Conservation (phyloP, 2,797 vertebrate genomes). For the Etheostoma perlongum region DNA sequence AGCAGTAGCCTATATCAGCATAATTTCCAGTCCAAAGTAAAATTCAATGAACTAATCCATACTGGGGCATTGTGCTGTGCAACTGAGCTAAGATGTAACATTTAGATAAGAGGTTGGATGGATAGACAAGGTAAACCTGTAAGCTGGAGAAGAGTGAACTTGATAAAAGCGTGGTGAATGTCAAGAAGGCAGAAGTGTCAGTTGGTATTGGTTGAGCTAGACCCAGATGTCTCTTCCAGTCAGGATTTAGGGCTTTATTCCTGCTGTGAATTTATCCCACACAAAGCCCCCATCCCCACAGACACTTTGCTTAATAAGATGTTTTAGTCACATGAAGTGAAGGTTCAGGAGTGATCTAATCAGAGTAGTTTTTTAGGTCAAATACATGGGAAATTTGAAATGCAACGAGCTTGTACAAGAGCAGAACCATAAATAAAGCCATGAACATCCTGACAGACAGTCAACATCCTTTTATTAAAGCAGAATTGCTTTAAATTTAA, state of each 20-base stretch:
- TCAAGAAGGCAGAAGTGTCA: slow-evolving; percentile 5
- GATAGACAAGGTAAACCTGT: too few relatives aligned
- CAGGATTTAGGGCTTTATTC: slow-evolving; percentile 9
- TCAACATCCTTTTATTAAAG: not conserved
- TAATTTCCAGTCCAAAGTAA: too few relatives aligned
- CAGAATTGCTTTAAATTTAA: too few relatives aligned
- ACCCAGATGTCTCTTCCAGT: slow-evolving; percentile 23
- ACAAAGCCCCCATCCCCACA: not conserved
- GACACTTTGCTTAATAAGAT: not conserved
- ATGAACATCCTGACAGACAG: not conserved
- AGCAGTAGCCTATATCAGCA: too few relatives aligned
- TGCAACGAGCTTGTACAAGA: not conserved
- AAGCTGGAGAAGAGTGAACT: too few relatives aligned
- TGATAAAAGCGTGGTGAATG: too few relatives aligned
- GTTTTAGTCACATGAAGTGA: not conserved
- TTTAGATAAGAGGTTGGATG: too few relatives aligned
- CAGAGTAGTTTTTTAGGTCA: not conserved
- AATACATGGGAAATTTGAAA: not conserved
- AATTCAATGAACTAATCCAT: too few relatives aligned
- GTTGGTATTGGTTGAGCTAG: not conserved
- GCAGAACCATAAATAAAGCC: not conserved
- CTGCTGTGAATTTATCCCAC: slow-evolving; percentile 8
- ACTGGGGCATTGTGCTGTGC: too few relatives aligned
- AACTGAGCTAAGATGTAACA: too few relatives aligned
- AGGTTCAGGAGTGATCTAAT: not conserved